A percentile compares a stretch with the other conserved stretches of the same genome.
phyloP scores from a whole-genome alignment of 2,113 vertebrate species.

The Gadus macrocephalus region DNA sequence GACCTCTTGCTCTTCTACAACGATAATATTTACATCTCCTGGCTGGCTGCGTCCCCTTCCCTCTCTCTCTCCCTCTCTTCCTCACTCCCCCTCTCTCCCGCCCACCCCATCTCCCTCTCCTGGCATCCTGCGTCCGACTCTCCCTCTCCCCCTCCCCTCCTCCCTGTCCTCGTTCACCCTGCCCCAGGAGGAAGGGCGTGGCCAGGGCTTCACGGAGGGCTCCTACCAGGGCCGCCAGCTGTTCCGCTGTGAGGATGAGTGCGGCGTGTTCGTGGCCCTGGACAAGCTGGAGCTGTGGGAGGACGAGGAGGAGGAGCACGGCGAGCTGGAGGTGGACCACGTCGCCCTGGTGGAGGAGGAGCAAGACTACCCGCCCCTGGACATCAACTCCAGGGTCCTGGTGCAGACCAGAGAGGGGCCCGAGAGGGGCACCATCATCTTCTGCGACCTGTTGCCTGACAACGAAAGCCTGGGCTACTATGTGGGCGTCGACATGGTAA shows the following conservation, averaged over 20 bases:
- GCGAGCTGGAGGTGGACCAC: slow-evolving; percentile 84
- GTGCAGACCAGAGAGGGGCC: slow-evolving; percentile 88
- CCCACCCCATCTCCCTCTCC: slow-evolving; percentile 19
- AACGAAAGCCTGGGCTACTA: slow-evolving; percentile 95
- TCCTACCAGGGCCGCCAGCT: slow-evolving; percentile 94
- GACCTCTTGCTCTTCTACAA: slow-evolving; percentile 30
- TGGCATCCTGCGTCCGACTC: not conserved
- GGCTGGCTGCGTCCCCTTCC: not conserved
- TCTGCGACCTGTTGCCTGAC: slow-evolving; percentile 92
- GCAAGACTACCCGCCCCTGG: slow-evolving; percentile 83
- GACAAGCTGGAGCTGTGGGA: slow-evolving; percentile 93
- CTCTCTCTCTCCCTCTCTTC: slow-evolving; percentile 11
- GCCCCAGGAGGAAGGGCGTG: slow-evolving; percentile 90
- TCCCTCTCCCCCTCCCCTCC: not conserved
- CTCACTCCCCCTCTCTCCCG: not conserved
- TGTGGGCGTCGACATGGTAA: slow-evolving; percentile 98
- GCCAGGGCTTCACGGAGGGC: slow-evolving; percentile 96
- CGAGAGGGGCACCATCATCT: slow-evolving; percentile 94
- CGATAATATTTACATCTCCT: slow-evolving; percentile 33
- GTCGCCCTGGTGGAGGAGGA: slow-evolving; percentile 81
- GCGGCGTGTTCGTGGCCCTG: slow-evolving; percentile 93
- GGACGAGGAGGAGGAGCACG: slow-evolving; percentile 76
- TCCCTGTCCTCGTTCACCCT: slow-evolving; percentile 9
- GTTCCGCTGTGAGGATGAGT: slow-evolving; percentile 96
- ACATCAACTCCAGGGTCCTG: slow-evolving; percentile 94